Evolutionary conservation across 2,888 invertebrate species (phyloP).

Genomic region (Camponotus fellah): DNA sequence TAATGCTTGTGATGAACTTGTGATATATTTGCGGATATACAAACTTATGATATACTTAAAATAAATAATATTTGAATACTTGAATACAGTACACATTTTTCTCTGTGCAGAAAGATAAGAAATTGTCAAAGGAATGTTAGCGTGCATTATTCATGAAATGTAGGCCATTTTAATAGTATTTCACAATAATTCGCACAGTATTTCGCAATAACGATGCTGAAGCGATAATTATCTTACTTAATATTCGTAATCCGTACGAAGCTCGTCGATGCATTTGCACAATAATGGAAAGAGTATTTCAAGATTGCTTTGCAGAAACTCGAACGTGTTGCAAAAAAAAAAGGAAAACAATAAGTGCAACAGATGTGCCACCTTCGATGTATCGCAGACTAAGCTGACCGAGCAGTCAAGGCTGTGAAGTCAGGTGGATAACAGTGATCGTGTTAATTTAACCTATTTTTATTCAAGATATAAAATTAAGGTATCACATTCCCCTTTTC

Average conservation of each 20-base stretch:
- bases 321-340: slow-evolving; percentile 17
- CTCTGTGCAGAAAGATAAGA: no score
- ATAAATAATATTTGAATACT: no score
- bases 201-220: slow-evolving; percentile 1
- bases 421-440: not conserved
- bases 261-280: slow-evolving; percentile 32
- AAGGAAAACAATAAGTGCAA: slow-evolving; percentile 39
- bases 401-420: not conserved
- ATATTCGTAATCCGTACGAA: slow-evolving; percentile 16
- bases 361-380: not conserved
- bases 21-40: no score
- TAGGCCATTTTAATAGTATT: no score
- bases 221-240: slow-evolving; percentile 4
- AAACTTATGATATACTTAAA: no score
- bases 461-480: not conserved
- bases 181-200: not conserved
- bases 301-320: not conserved
- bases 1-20: no score
- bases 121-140: not conserved
- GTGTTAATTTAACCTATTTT: not conserved
- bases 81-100: no score
- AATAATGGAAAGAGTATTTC: slow-evolving; percentile 14
- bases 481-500: not conserved
- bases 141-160: not conserved
- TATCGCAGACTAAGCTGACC: not conserved